Evolutionary conservation across 2,888 invertebrate genomes (phyloP), one percentile per base, ranked within the genome.

Genomic region (Timandra comae): DNA sequence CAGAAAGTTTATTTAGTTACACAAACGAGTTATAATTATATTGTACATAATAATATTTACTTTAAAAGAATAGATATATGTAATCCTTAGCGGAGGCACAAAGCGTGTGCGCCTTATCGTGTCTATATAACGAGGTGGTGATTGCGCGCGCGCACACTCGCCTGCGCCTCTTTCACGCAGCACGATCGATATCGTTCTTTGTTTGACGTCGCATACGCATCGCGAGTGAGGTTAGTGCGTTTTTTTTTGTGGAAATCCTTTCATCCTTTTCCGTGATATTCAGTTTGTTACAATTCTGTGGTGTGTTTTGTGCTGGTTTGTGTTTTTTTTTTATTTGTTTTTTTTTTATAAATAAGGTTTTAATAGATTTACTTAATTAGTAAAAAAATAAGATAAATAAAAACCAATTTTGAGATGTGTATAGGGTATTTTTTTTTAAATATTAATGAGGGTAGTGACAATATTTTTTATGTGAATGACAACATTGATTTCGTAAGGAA

Each of bases 121-220:
- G 63, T 63, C 52, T 81, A 82, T 84, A 82, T 63, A 84, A 80
- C 63, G 36, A 56, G 49, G 40, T 60, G 31, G 38, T 25, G 45
- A 45, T 12, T 63, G 84, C 81, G 81, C 84, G 78, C 70, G 79
- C 84, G 78, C 84, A 74, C 84, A 80, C 67, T 80, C 68, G 78
- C 62, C 63, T 37, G 56, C 63, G 47, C 63, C 63, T 61, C 66
- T 67, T 66, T 51, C 67, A 35, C 61, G 67, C 59, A 55, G 71
- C 64, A 65, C 76, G 68, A 65, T 59, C 71, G 68, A 65, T 74
- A 7, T 25, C 30, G 30, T 33, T 25, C 72, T 48, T 63, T 56
- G 63, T n/a, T n/a, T n/a, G n/a, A n/a, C n/a, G n/a, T n/a, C n/a
- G n/a, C n/a, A n/a, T 71, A 63, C 70, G n/a, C n/a, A n/a, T 70